phyloP scores from a whole-genome alignment of 1,140 invertebrate genomes.

The Neuroterus valhalla region DNA sequence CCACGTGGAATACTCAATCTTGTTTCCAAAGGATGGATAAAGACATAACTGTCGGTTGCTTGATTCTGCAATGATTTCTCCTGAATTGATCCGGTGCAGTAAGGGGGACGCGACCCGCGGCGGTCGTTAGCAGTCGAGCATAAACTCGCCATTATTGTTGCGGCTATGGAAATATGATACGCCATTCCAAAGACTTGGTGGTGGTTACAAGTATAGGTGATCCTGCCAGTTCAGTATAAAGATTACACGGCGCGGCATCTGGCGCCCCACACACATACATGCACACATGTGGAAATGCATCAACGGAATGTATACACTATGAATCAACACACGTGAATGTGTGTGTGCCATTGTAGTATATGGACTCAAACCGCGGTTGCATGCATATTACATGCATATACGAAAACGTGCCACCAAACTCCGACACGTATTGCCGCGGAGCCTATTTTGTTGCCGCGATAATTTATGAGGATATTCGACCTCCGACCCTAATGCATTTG shows the following conservation, averaged over 20 bases:
- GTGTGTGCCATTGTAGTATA: not conserved
- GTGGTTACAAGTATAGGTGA: constrained; percentile 31
- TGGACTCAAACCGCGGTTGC: not conserved
- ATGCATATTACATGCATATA: not conserved
- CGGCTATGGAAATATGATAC: constrained; percentile 54
- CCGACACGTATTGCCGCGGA: too few relatives aligned
- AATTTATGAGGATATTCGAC: constrained; percentile 27
- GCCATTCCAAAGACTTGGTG: constrained; percentile 46
- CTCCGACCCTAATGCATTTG: constrained; percentile 20
- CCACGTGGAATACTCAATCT: too few relatives aligned
- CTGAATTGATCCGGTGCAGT: not conserved
- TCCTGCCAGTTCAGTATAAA: constrained; percentile 40
- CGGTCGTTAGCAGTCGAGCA: constrained; percentile 33
- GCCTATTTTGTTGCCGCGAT: constrained; percentile 18
- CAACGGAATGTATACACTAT: not conserved
- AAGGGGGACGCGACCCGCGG: not conserved
- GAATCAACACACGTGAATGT: not conserved
- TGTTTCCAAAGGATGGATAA: too few relatives aligned
- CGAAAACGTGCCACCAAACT: constrained; percentile 13
- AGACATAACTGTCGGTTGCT: too few relatives aligned
- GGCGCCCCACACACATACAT: constrained; percentile 49
- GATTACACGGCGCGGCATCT: constrained; percentile 61
- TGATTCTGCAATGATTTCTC: not conserved
- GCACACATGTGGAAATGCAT: constrained; percentile 21
- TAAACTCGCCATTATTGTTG: constrained; percentile 51